Base-by-base conservation (phyloP, 1,140 invertebrate genomes). In the Hyles vespertilio region DNA sequence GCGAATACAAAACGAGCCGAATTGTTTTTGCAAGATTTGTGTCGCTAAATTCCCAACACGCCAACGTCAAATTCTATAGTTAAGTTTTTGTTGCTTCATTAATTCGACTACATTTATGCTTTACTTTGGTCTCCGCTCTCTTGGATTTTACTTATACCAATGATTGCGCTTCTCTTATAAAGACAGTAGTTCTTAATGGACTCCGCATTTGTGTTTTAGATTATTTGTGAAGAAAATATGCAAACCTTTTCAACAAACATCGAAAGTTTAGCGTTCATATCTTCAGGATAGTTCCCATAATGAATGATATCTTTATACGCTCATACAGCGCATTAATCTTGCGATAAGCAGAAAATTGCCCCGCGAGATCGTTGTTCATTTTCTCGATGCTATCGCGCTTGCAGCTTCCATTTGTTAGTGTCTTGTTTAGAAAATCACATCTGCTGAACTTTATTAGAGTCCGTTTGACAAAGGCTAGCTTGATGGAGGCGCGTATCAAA, bases 341-440 rank as follows among this genome's bases (percentile, higher is more conserved):
- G 60, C 56, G 51, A 63, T 67, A 71, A 68, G 68, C 67, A 74
- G 72, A 78, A 83, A 81, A 81, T 83, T 78, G 68, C 75, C 65
- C 76, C 70, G 65, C 60, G 60, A 72, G 68, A 74, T 75, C 66
- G 66, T 46, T 62, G 69, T 61, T 65, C 66, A 72, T 74, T 77
- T 77, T 70, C 72, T 69, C 59, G 58, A 52, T 51, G 53, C 22
- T 22, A 22, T 22, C 22, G 22, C 22, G 22, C 36, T 40, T 40
- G 36, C 36, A 40, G 54, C 70, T 69, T 70, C 76, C 82, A 88
- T 88, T 88, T 85, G 81, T 88, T 77, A 83, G 65, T 75, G 79
- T 88, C 85, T 88, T 76, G 82, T 88, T 86, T 82, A 83, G 82
- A 86, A 85, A 83, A 83, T 84, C 81, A 83, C 84, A 85, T 88